These are phyloP conservation scores for Crocidura indochinensis DNA, from an alignment of 2,797 vertebrate genomes.

Conservation along the genomic window DNA sequence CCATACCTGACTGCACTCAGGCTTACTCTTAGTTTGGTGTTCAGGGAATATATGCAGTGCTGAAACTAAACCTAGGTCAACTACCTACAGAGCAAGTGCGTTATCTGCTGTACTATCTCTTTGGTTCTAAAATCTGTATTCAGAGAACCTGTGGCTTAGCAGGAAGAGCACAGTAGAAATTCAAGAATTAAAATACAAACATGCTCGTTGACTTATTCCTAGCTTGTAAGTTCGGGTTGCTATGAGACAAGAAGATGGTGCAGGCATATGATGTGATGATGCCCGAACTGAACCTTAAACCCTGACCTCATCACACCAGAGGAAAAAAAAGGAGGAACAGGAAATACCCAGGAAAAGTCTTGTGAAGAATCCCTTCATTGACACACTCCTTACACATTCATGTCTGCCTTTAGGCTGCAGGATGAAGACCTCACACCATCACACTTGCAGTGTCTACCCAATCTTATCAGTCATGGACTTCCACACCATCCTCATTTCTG, in stretches of 20 bases:
- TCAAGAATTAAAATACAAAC: slow-evolving; percentile 26
- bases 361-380: not conserved
- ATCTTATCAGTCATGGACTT: too few relatives aligned
- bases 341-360: not conserved
- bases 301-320: not conserved
- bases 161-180: slow-evolving; percentile 26
- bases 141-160: not conserved
- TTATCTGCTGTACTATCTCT: too few relatives aligned
- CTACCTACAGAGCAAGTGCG: too few relatives aligned
- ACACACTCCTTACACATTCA: not conserved
- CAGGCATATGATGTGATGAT: not conserved
- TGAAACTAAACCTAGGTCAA: too few relatives aligned
- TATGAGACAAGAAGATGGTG: not conserved
- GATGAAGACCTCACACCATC: not conserved
- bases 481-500: not conserved
- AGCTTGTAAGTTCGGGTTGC: not conserved
- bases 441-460: not conserved
- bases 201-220: slow-evolving; percentile 11
- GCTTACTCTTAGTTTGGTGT: too few relatives aligned
- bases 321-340: not conserved
- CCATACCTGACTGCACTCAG: too few relatives aligned
- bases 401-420: not conserved
- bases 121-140: not conserved
- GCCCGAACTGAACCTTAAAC: not conserved
- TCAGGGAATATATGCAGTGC: too few relatives aligned